Conservation (phyloP, 1,140 invertebrate genomes). For the Dendrolimus punctatus region DNA sequence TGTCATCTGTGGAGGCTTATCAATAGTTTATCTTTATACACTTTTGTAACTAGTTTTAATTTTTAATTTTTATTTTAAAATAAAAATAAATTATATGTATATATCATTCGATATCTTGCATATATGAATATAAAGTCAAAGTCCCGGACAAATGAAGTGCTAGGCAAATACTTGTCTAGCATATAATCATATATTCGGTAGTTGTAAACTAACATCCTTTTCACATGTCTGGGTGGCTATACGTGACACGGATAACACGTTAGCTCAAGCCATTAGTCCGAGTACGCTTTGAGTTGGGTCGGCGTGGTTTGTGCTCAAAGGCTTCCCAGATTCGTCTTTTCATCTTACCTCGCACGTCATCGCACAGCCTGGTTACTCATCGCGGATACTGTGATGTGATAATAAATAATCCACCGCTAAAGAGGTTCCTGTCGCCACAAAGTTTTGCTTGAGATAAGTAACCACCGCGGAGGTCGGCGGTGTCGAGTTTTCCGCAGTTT, state of each 20-base stretch:
- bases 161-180: neutral
- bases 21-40: too few relatives aligned
- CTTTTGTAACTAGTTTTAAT: too few relatives aligned
- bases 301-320: conserved; percentile 28
- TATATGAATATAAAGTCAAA: neutral
- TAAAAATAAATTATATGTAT: too few relatives aligned
- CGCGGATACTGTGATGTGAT: conserved; percentile 11
- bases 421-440: conserved; percentile 14
- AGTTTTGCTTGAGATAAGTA: conserved; percentile 22
- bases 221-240: conserved; percentile 13
- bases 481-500: conserved; percentile 20
- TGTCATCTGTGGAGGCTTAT: too few relatives aligned
- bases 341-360: conserved; percentile 43
- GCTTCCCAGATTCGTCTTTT: conserved; percentile 44
- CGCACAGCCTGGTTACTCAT: conserved; percentile 34
- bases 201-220: conserved; percentile 18
- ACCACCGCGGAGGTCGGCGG: conserved; percentile 10
- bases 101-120: too few relatives aligned
- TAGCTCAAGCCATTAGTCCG: conserved; percentile 42
- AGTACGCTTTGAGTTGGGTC: conserved; percentile 41
- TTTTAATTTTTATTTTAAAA: too few relatives aligned
- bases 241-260: conserved; percentile 30
- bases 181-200: neutral
- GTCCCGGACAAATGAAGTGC: neutral
- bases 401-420: conserved; percentile 25